Evolutionary conservation across 2,888 invertebrate genomes (phyloP).

Genomic region (Ophioninae sp.): DNA sequence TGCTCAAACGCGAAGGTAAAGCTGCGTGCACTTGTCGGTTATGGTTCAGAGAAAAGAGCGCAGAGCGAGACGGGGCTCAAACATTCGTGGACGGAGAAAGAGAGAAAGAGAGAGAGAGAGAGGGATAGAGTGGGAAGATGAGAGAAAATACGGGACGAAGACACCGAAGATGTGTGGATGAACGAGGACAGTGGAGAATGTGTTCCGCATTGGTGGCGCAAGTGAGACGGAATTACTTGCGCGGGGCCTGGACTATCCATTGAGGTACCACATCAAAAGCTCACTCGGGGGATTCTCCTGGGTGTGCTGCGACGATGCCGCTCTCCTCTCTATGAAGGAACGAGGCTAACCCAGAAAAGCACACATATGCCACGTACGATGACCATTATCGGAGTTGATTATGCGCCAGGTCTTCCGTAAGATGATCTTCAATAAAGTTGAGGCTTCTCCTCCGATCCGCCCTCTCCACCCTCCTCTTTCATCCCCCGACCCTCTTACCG

Average conservation of each 20-base stretch:
- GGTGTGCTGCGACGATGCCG: neutral
- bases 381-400: constrained; percentile 62
- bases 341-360: neutral
- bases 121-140: neutral
- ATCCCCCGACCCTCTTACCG: neutral
- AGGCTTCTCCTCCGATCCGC: constrained; percentile 24
- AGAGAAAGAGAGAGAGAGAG: too few species aligned
- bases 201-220: constrained; percentile 23
- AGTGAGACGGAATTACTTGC: constrained; percentile 50
- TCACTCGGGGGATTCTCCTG: constrained; percentile 43
- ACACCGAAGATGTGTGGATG: constrained; percentile 9
- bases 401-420: constrained; percentile 61
- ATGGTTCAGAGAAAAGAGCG: constrained; percentile 23
- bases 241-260: constrained; percentile 53
- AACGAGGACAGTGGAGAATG: neutral
- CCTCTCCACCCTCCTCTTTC: neutral
- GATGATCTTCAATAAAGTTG: constrained; percentile 61
- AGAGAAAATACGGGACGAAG: constrained; percentile 23
- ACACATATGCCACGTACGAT: constrained; percentile 33
- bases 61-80: neutral
- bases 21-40: constrained; percentile 27
- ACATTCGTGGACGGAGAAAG: neutral
- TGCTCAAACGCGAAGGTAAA: constrained; percentile 55
- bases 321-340: neutral
- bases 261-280: constrained; percentile 61